phyloP scores from a whole-genome alignment of 2,113 vertebrate genomes.

The Deroptyus accipitrinus region DNA sequence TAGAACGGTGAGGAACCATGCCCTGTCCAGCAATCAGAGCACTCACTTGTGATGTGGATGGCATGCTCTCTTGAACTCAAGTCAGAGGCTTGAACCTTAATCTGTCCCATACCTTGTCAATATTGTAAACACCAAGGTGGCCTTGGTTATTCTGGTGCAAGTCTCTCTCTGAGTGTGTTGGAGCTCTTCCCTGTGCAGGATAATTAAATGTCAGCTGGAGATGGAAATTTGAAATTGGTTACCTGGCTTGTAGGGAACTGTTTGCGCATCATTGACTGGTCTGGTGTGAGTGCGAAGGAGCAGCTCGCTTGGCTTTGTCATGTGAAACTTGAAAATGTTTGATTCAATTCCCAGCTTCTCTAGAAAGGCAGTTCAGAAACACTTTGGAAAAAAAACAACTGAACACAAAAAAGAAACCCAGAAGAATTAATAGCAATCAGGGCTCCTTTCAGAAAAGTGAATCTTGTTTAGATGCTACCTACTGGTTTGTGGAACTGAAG shows the following conservation, averaged over 20 bases:
- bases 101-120: background rate
- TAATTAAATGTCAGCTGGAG: background rate
- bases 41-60: background rate
- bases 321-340: background rate
- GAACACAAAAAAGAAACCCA: background rate
- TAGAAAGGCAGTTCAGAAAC: background rate
- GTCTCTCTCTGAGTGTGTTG: background rate
- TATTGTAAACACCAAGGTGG: background rate
- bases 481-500: conserved; percentile 33
- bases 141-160: background rate
- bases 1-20: background rate
- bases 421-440: conserved; percentile 36
- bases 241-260: background rate
- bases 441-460: conserved; percentile 30
- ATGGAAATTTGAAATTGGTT: background rate
- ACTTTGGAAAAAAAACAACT: background rate
- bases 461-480: conserved; percentile 47
- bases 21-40: accelerated
- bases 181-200: background rate
- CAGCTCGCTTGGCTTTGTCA: background rate
- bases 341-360: background rate
- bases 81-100: background rate
- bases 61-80: background rate
- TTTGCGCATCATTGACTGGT: background rate
- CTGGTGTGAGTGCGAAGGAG: background rate